Evolutionary conservation across 1,140 invertebrate species (phyloP).

Genomic region (Tetragnatha versicolor): DNA sequence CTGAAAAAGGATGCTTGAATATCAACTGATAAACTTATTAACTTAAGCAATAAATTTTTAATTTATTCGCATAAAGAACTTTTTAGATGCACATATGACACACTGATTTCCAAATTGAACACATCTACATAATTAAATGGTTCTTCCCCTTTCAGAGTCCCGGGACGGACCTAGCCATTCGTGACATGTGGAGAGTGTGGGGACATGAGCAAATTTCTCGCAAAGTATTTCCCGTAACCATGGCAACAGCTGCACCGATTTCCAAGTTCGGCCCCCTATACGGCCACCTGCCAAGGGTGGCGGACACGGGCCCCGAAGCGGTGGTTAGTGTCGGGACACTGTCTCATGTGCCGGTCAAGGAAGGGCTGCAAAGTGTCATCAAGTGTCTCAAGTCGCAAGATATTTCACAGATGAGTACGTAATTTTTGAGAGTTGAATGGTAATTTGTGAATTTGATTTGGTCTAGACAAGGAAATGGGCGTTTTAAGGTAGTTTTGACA

Average conservation of each 20-base stretch:
- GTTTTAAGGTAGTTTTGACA: too few relatives aligned
- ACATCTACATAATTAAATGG: too few relatives aligned
- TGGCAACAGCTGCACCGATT: slow-evolving; percentile 18
- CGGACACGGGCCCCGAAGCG: slow-evolving; percentile 9
- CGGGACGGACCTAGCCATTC: slow-evolving; percentile 36
- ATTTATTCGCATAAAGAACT: too few relatives aligned
- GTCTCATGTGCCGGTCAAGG: slow-evolving; percentile 57
- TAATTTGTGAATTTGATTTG: too few relatives aligned
- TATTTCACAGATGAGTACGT: slow-evolving; percentile 52
- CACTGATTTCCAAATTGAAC: too few relatives aligned
- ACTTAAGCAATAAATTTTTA: too few relatives aligned
- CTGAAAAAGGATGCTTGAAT: too few relatives aligned
- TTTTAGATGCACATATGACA: too few relatives aligned
- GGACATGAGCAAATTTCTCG: slow-evolving; percentile 57
- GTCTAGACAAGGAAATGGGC: too few relatives aligned
- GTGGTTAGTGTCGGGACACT: slow-evolving; percentile 42
- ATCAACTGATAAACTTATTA: too few relatives aligned
- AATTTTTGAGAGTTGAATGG: too few relatives aligned
- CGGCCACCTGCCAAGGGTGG: background rate
- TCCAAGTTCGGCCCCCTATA: slow-evolving; percentile 49
- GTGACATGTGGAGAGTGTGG: slow-evolving; percentile 58
- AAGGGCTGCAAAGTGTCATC: slow-evolving; percentile 58
- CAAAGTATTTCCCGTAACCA: slow-evolving; percentile 56
- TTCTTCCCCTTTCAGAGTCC: slow-evolving; percentile 53
- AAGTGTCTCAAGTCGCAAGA: slow-evolving; percentile 58